Evolutionary conservation across 2,888 invertebrate genomes (phyloP), one percentile per base, ranked within the genome.

Genomic region (Carpatolechia fugitivella): DNA sequence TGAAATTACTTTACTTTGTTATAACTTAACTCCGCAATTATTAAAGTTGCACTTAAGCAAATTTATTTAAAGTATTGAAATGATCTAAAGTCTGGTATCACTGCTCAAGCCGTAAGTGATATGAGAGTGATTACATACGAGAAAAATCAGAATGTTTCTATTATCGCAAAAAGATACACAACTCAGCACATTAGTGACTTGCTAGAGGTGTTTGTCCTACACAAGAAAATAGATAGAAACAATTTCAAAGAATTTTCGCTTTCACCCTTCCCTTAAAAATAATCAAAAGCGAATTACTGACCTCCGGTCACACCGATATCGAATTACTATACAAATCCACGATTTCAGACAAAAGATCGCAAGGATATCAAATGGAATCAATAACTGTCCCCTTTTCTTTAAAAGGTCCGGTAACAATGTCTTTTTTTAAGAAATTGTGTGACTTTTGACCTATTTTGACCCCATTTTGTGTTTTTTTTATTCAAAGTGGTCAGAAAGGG

Each of bases 271-370:
- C n/a, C n/a, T n/a, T 33, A 33, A 6, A 11, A 33, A 33, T 11
- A 33, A 33, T 6, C 3, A 33, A 33, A 33, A 8, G 4, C n/a
- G n/a, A 33, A 6, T 13, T 53, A 70, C 69, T 86, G 87, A 85
- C 86, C 88, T 70, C 58, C 59, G 82, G 85, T 87, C 85, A 79
- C 88, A 88, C 87, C 74, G 63, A 65, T 83, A 82, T 89, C 78
- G 36, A 47, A 70, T 89, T 80, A 69, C 88, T 50, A 66, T 69
- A 73, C 72, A 70, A 73, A 77, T 77, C 70, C 70, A 70, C 78
- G 76, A 76, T 80, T 77, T 69, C 69, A 77, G 77, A 82, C 74
- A 49, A 63, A 69, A 74, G 70, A 76, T 80, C 73, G 68, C 78
- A 70, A 70, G 68, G 54, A 62, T 74, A 72, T 68, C 61, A 38